Evolutionary conservation across 2,888 invertebrate species (phyloP), one percentile per base, ranked within the genome.

Genomic region (Fabriciana adippe): DNA sequence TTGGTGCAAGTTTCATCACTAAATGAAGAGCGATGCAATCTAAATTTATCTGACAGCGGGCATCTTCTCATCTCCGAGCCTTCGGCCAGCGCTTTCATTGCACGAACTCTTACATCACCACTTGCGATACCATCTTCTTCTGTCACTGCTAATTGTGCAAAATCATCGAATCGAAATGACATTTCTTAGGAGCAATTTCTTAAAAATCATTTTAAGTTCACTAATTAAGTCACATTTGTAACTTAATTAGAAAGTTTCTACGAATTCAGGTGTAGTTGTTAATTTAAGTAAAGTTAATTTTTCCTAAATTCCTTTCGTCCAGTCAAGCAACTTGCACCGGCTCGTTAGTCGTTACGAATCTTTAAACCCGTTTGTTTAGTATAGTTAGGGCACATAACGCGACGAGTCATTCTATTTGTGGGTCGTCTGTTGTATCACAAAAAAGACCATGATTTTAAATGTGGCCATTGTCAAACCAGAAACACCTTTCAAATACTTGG

Each of bases 101-200:
- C 66, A 56, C 71, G 62, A 48, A 51, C 63, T 53, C 67, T 73
- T 67, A 68, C 73, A 70, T 69, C 70, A 72, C 54, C 62, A 67
- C 62, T 59, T 26, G 51, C 31, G 59, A 55, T 55, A 53, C 50
- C 54, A 57, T 65, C 65, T 35, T 55, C 53, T 35, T 55, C 66
- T 64, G 67, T 64, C 69, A 64, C 26, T 35, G 54, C 57, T 65
- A 51, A 51, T 63, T 60, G 55, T 65, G 59, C 55, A 66, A 68
- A 53, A 50, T 45, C 51, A 14, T 35, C 55, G 21, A 54, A 47
- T 45, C n/a, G 26, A 14, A 31, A 56, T 55, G 4, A 26, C 21
- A 26, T 53, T 50, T 62, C 2, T 45, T 41, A 6, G 11, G 31
- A 21, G 21, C 0, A 26, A 18, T 26, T 26, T 26, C 4, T 26